Evolutionary conservation across 1,140 invertebrate genomes (phyloP), one percentile per base, ranked within the genome.

Genomic region (Trachymyrmex septentrionalis): DNA sequence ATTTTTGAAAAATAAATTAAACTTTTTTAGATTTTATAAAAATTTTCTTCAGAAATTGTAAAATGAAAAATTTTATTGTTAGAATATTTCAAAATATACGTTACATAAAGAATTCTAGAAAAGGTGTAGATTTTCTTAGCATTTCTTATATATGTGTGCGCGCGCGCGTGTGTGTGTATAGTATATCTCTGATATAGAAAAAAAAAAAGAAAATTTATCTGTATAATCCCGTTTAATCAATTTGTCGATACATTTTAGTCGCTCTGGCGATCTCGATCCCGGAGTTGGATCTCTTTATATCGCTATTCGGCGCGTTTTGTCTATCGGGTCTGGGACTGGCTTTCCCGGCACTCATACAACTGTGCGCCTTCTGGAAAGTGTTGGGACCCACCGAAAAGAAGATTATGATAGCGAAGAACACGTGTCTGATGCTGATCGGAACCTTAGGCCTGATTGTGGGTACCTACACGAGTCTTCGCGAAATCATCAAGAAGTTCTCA

Each of bases 261-360:
- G 93, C 96, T 16, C 93, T 99, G 86, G 98, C 98, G 4, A 96
- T 97, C 7, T 96, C 96, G 1, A 96, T 99, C 71, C 98, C 98
- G 1, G 96, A 98, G 89, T 95, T 99, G 88, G 98, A 98, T 67
- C 95, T 98, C 4, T 97, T 99, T 94, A 99, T 99, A 84, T 98
- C 98, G 0, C 95, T 99, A 53, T 97, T 99, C 90, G 99, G 99
- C 38, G 98, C 98, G 0, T 95, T 99, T 0, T 98, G 97, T 87
- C 96, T 98, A 9, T 98, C 98, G 10, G 97, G 97, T 0, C 95
- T 99, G 30, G 98, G 98, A 0, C 95, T 99, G 19, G 98, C 98
- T 1, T 98, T 99, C 92, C 99, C 98, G 21, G 98, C 98, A 0
- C 95, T 98, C 61, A 98, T 99, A 87, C 96, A 97, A 85, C 96